Conservation (phyloP, 2,888 invertebrate genomes). For the Sphinx pinastri region DNA sequence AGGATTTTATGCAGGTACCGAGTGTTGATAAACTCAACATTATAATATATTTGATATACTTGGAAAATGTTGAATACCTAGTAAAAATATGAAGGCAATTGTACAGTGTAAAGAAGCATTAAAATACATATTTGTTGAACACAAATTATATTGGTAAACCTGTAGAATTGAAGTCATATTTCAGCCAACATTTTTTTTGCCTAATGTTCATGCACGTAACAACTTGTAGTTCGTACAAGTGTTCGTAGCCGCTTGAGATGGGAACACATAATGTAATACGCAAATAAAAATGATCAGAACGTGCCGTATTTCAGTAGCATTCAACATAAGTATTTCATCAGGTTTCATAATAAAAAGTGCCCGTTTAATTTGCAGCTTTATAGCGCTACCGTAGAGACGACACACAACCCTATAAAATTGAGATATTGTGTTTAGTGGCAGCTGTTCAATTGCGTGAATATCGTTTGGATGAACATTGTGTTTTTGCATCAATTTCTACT, state of each 20-base stretch:
- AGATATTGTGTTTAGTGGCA: slow-evolving; percentile 45
- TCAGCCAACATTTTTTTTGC: neutral
- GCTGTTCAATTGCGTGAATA: slow-evolving; percentile 57
- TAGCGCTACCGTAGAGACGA: neutral
- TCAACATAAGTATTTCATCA: neutral
- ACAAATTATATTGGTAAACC: neutral
- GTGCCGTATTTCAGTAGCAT: neutral
- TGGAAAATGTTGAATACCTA: no score
- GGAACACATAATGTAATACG: slow-evolving; percentile 4
- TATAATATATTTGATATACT: no score
- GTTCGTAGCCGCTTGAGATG: neutral
- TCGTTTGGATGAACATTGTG: slow-evolving; percentile 46
- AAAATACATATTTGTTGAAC: neutral
- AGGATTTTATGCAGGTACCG: neutral
- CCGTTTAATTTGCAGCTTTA: neutral
- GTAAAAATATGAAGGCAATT: neutral
- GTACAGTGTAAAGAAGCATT: neutral
- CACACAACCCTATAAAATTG: slow-evolving; percentile 50
- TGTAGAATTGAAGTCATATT: neutral
- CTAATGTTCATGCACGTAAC: no score
- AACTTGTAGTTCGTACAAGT: neutral
- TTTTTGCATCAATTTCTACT: slow-evolving; percentile 20
- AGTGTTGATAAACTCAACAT: no score
- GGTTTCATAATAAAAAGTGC: neutral
- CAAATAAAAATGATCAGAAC: slow-evolving; percentile 1